A percentile compares a stretch with the other conserved stretches of the same genome.
phyloP scores from a whole-genome alignment of 37 sponge, comb jelly and placozoan genomes.

The Halichondria panicea region DNA sequence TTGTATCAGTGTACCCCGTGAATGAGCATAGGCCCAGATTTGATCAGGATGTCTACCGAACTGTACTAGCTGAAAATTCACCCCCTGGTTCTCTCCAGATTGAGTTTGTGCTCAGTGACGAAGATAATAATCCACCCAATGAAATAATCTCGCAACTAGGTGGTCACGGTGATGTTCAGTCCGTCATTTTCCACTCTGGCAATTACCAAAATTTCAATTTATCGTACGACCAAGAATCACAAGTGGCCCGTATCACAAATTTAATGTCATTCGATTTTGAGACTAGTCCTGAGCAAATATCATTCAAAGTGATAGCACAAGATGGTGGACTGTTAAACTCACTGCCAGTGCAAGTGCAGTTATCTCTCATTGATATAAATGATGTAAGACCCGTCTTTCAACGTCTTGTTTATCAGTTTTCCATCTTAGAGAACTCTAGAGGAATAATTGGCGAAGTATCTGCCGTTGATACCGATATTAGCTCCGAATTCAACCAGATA shows the following conservation, averaged over 20 bases:
- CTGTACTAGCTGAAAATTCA: conserved; percentile 30
- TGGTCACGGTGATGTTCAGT: conserved; percentile 23
- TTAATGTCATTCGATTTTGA: conserved; percentile 56
- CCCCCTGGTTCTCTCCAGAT: conserved; percentile 26
- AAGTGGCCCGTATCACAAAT: conserved; percentile 42
- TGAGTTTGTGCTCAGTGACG: conserved; percentile 41
- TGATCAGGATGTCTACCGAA: conserved; percentile 18
- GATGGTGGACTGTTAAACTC: conserved; percentile 59
- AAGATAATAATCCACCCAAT: conserved; percentile 39
- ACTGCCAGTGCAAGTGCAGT: conserved; percentile 16
- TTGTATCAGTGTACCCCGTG: conserved; percentile 42
- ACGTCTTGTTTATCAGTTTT: conserved; percentile 2
- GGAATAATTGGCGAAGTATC: conserved; percentile 4
- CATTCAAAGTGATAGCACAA: conserved; percentile 30
- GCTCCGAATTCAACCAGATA: conserved; percentile 9
- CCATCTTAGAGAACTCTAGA: conserved; percentile 27
- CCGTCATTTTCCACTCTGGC: not conserved
- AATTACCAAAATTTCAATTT: conserved; percentile 10
- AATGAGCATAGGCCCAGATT: conserved; percentile 70
- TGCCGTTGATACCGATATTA: conserved; percentile 43
- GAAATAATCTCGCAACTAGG: conserved; percentile 3
- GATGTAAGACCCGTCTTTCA: conserved; percentile 44
- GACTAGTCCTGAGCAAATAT: not conserved
- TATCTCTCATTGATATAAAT: conserved; percentile 43
- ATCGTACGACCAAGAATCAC: conserved; percentile 6